phyloP scores from a whole-genome alignment of 2,113 vertebrate species.

The Nanorana parkeri region DNA sequence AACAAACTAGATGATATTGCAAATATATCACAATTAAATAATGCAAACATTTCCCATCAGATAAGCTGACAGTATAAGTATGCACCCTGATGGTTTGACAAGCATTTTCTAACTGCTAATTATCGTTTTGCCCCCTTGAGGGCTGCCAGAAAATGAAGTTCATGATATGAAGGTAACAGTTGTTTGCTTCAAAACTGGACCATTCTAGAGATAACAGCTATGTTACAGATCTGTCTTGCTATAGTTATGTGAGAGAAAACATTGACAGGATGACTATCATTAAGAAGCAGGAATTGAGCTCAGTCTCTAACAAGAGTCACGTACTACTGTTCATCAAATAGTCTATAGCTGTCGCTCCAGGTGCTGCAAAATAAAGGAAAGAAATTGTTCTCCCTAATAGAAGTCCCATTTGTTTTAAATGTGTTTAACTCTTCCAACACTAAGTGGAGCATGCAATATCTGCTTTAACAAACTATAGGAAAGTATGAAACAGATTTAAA shows the following conservation, averaged over 20 bases:
- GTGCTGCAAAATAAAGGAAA: constrained; percentile 52
- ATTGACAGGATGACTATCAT: constrained; percentile 54
- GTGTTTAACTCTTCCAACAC: constrained; percentile 31
- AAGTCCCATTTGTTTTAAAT: constrained; percentile 42
- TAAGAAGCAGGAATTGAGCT: constrained; percentile 52
- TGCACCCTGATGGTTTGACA: constrained; percentile 34
- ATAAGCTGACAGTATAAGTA: constrained; percentile 15
- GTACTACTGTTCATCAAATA: constrained; percentile 54
- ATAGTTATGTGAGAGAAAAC: constrained; percentile 47
- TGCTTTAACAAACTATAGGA: no score
- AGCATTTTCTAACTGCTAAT: constrained; percentile 44
- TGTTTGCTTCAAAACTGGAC: constrained; percentile 55
- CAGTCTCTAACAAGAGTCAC: constrained; percentile 55
- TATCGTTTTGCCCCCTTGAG: constrained; percentile 46
- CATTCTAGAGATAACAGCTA: constrained; percentile 50
- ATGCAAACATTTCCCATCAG: constrained; percentile 41
- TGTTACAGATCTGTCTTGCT: constrained; percentile 54
- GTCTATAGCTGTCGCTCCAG: constrained; percentile 57
- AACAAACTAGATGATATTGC: not conserved
- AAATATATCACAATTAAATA: constrained; percentile 24
- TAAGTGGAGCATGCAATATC: not conserved
- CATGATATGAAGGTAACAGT: constrained; percentile 38
- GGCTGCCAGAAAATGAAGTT: constrained; percentile 31
- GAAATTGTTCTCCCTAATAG: constrained; percentile 53
- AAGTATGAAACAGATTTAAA: no score